phyloP scores from a whole-genome alignment of 2,888 invertebrate species.

The Spodoptera picta region DNA sequence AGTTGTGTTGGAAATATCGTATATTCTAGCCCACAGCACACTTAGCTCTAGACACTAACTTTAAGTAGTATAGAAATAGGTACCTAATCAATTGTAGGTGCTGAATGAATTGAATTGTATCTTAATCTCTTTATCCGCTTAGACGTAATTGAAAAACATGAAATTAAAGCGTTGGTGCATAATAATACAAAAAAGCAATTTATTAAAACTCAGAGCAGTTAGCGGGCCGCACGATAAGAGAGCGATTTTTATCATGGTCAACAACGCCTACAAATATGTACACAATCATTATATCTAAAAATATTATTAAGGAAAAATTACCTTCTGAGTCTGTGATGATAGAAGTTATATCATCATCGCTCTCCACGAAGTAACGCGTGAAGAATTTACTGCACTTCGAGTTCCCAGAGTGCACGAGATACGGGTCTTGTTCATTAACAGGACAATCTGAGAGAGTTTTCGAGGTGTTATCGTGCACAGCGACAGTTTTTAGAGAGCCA shows the following conservation, averaged over 20 bases:
- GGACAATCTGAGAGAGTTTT: slow-evolving; percentile 84
- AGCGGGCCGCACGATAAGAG: slow-evolving; percentile 26
- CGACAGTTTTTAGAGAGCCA: slow-evolving; percentile 84
- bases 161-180: too few species aligned
- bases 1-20: too few species aligned
- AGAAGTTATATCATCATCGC: slow-evolving; percentile 92
- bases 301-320: slow-evolving; percentile 59
- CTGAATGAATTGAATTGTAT: too few species aligned
- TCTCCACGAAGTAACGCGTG: slow-evolving; percentile 91
- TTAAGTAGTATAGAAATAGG: too few species aligned
- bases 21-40: too few species aligned
- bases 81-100: too few species aligned
- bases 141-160: too few species aligned
- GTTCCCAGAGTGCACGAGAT: slow-evolving; percentile 85
- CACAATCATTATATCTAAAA: slow-evolving; percentile 61
- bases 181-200: too few species aligned
- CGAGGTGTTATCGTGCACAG: slow-evolving; percentile 86
- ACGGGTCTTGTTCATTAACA: slow-evolving; percentile 83
- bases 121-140: background rate
- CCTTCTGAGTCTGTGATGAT: slow-evolving; percentile 93
- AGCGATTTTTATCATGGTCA: slow-evolving; percentile 26
- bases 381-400: slow-evolving; percentile 91
- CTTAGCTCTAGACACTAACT: too few species aligned
- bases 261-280: slow-evolving; percentile 27
- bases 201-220: slow-evolving; percentile 1